Base-by-base conservation (phyloP, 1,140 invertebrate species). In the Euwallacea similis region DNA sequence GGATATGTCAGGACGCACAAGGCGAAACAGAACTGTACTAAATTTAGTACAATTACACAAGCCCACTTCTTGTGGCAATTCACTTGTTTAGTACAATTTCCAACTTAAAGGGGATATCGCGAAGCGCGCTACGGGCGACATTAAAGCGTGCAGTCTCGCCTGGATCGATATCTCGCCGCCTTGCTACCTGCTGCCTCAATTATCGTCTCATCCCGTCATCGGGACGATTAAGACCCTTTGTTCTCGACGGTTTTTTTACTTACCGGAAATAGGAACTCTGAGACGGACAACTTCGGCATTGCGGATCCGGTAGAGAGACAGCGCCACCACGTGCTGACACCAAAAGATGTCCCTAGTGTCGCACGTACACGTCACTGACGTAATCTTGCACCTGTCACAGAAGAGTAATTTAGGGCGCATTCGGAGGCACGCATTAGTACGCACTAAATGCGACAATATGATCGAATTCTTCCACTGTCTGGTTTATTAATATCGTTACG, bases 251-350 rank as follows among this genome's bases (percentile, higher is more conserved):
- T 56, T 56, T 6, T 10, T 56, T 42, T 43, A 69, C 80, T 84
- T 80, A 91, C 90, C 90, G 85, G 93, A 95, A 79, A 96, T 95
- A 77, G 94, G 93, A 78, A 94, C 92, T 72, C 93, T 84, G 44
- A 94, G 86, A 74, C 90, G 86, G 66, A 96, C 91, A 75, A 84
- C 87, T 75, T 91, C 87, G 55, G 92, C 88, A 85, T 95, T 93
- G 78, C 93, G 84, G 80, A 97, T 95, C 77, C 95, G 85, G 82
- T 93, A 93, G 44, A 97, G 83, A 69, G 93, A 93, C 59, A 96
- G 85, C 42, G 95, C 94, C 21, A 96, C 94, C 56, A 96, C 91
- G 82, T 97, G 95, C 78, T 93, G 90, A 84, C 95, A 97, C 94
- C 94, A 97, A 83, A 93, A 93, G 76, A 94, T 93, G 79, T 94